Percentiles rank a stretch among this genome's conserved stretches.
These are phyloP conservation scores for Sthenelais limicola DNA, from an alignment of 2,888 invertebrate genomes.

Conservation along the genomic window DNA sequence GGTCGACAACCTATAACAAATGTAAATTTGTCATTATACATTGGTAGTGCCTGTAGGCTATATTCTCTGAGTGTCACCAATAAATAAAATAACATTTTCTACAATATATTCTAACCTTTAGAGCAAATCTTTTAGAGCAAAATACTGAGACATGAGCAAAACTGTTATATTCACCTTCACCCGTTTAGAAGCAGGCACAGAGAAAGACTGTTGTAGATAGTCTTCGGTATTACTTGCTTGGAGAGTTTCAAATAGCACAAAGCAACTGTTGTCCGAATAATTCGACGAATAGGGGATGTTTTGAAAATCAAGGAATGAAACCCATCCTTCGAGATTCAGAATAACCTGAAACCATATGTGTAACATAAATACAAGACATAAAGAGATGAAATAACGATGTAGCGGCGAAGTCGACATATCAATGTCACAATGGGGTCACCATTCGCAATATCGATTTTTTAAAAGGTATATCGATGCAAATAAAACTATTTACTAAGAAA, in stretches of 20 bases:
- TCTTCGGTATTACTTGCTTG: conserved; percentile 34
- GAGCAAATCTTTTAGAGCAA: not conserved
- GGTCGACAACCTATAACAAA: conserved; percentile 45
- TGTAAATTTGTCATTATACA: too few relatives aligned
- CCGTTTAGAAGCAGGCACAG: conserved; percentile 14
- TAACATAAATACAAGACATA: not conserved
- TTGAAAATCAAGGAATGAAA: conserved; percentile 23
- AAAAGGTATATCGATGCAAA: too few relatives aligned
- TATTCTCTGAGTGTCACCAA: too few relatives aligned
- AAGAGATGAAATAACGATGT: not conserved
- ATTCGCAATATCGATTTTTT: too few relatives aligned
- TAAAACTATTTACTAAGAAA: too few relatives aligned
- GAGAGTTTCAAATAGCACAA: conserved; percentile 33
- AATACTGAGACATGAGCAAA: not conserved
- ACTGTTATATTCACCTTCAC: conserved; percentile 39
- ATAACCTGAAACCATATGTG: conserved; percentile 9
- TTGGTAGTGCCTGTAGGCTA: not conserved
- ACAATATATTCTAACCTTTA: not conserved
- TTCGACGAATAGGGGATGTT: conserved; percentile 2
- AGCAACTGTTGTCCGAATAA: not conserved
- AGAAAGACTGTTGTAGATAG: conserved; percentile 42
- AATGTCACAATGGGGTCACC: too few relatives aligned
- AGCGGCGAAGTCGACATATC: not conserved
- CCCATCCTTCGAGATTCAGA: conserved; percentile 21
- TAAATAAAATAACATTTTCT: too few relatives aligned